Base-by-base conservation (phyloP, 1,140 invertebrate species). In the Pogonus chalceus region DNA sequence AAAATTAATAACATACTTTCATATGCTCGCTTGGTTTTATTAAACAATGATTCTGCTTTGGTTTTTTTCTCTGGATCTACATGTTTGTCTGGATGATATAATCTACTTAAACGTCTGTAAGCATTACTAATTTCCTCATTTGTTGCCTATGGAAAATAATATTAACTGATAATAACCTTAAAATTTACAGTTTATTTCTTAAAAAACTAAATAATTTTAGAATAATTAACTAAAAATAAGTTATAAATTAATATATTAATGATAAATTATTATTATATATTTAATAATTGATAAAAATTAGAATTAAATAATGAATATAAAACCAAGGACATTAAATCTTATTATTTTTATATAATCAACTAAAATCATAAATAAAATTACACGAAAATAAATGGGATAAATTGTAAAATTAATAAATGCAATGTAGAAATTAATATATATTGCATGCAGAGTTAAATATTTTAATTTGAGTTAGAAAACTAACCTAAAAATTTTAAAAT, bases 61-160 rank as follows among this genome's bases (percentile, higher is more conserved):
- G 85, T 85, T 65, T 93, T 92, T 46, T 81, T 77, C 1, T 78
- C 77, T 14, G 84, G 81, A 64, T 92, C 83, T 4, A 76, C 70
- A 72, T 97, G 93, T 72, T 97, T 98, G 66, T 98, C 94, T 4
- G 95, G 95, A 74, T 97, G 94, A 65, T 93, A 97, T 50, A 93
- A 82, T 59, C 85, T 82, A 65, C 92, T 95, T 14, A 95, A 80
- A 51, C 85, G 79, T 58, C 92, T 79, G 70, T 95, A 98, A 0
- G 92, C 89, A 79, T 85, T 86, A 59, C 82, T 92, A 57, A 97
- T 95, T 71, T 96, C 91, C 57, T 96, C 92, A 53, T 74, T 69
- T 20, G 85, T 78, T 20, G 93, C 92, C 93, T 96, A 60, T n/a
- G n/a, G n/a, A n/a, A n/a, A n/a, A n/a, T 53, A 76, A 71, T 18